Evolutionary conservation across 2,797 vertebrate species (phyloP).

Genomic region (Catharus ustulatus): DNA sequence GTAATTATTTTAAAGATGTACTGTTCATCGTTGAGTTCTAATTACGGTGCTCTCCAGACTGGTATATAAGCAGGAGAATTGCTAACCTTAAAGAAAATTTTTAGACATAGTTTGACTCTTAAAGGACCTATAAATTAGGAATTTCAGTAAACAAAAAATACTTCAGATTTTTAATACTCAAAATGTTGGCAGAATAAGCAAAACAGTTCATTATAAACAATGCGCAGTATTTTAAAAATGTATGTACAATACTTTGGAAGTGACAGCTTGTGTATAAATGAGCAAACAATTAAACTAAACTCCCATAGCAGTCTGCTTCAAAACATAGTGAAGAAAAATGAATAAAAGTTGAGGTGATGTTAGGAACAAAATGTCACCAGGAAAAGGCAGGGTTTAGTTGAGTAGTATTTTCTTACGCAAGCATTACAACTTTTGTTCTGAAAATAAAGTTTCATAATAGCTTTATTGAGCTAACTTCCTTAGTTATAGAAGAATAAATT

Average conservation of each 20-base stretch:
- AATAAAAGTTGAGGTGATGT: background rate
- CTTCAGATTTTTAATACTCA: background rate
- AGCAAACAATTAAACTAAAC: background rate
- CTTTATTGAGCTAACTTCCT: background rate
- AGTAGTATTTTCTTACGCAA: background rate
- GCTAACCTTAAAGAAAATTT: background rate
- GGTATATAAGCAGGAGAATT: background rate
- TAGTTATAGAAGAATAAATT: background rate
- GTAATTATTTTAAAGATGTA: background rate
- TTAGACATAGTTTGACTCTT: background rate
- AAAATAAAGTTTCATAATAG: background rate
- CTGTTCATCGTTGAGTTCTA: background rate
- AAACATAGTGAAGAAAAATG: background rate
- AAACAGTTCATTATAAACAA: background rate
- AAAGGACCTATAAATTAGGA: background rate
- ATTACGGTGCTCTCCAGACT: background rate
- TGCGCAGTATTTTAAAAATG: background rate
- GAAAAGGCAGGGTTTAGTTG: background rate
- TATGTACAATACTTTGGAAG: background rate
- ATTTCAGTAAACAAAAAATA: background rate
- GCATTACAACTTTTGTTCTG: background rate
- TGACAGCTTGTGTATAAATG: background rate
- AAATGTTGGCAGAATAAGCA: background rate
- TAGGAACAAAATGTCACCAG: background rate
- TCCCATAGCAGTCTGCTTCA: background rate